Base-by-base conservation (phyloP, 2,113 vertebrate genomes). In the Chloropsis hardwickii region DNA sequence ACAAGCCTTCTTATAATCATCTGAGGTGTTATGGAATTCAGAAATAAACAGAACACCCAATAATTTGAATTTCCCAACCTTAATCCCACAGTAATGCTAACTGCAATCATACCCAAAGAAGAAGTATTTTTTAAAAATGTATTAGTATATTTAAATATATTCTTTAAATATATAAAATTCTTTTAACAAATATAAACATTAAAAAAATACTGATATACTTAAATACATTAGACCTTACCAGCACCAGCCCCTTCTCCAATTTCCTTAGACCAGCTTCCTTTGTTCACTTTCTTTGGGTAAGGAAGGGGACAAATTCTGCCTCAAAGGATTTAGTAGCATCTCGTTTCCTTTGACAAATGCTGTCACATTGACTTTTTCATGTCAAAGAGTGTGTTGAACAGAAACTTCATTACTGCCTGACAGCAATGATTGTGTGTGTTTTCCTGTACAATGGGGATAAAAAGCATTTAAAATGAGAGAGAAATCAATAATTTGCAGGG, bases 311-410 rank as follows among this genome's bases (percentile, higher is more conserved):
- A 84, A 71, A 56, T 35, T 19, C 25, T 87, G 14, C 45, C n/a
- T 92, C 13, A 2, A 57, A 94, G 28, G 21, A 51, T 86, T 82
- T 66, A 65, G 65, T 44, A 65, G 69, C 66, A 85, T 71, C 65
- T 86, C n/a, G 48, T 85, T 92, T 85, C 25, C n/a, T 74, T 71
- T 93, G 65, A 92, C 81, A 96, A 87, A 93, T 90, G 60, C n/a
- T 86, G 13, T 74, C 65, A n/a, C 66, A 53, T 44, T 91, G 64
- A 70, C 67, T 78, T 90, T 73, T 77, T 84, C 54, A 15, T 92
- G 74, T 85, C 76, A 92, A n/a, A 33, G 53, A 86, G 2, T 57
- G 33, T 82, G 56, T 69, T 74, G 61, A 92, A 87, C 54, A 94
- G 85, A 84, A 95, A 81, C 71, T 92, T 88, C 71, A 64, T 92